Percentiles rank a stretch among this genome's conserved stretches.
Evolutionary conservation across 2,113 vertebrate species (phyloP).

Genomic region (Cavia aperea): DNA sequence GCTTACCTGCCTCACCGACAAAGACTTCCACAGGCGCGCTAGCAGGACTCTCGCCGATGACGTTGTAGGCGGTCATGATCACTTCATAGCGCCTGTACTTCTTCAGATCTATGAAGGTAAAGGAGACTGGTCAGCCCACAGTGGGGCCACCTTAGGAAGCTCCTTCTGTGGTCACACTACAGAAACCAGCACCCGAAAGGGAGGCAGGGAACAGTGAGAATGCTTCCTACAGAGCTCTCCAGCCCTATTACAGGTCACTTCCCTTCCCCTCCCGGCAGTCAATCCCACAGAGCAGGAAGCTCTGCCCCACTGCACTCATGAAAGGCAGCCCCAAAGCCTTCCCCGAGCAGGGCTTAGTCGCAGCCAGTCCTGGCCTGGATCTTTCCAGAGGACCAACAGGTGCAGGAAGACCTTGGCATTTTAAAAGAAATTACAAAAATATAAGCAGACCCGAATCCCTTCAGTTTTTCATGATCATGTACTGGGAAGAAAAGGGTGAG

Average conservation of each 20-base stretch:
- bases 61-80: slow-evolving; percentile 90
- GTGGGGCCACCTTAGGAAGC: too few relatives aligned
- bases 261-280: not conserved
- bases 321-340: not conserved
- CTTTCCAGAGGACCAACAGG: not conserved
- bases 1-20: slow-evolving; percentile 92
- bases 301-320: too few relatives aligned
- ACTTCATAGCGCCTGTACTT: slow-evolving; percentile 93
- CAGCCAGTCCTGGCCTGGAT: too few relatives aligned
- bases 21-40: slow-evolving; percentile 89
- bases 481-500: not conserved
- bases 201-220: too few relatives aligned
- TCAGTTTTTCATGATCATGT: slow-evolving; percentile 37
- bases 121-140: not conserved
- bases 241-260: too few relatives aligned
- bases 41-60: slow-evolving; percentile 90
- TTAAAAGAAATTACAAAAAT: not conserved
- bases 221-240: not conserved
- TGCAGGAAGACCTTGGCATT: not conserved
- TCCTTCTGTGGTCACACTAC: not conserved
- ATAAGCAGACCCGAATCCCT: not conserved
- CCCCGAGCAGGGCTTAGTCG: not conserved
- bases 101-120: slow-evolving; percentile 82
- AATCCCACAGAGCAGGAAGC: not conserved
- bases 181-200: too few relatives aligned